phyloP scores from a whole-genome alignment of 2,113 vertebrate genomes.

The Zapus hudsonius region DNA sequence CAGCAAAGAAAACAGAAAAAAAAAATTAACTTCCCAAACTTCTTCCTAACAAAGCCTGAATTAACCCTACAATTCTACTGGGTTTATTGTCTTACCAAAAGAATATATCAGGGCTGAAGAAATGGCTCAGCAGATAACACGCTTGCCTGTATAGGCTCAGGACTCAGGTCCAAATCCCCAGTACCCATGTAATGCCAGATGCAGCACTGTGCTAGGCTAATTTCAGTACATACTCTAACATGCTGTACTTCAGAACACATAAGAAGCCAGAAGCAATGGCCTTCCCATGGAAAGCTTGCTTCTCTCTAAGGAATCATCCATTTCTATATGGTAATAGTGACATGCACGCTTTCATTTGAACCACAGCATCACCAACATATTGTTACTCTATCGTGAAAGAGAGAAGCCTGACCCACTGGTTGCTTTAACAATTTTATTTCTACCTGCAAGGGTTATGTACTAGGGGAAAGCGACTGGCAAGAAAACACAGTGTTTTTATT shows the following conservation, averaged over 20 bases:
- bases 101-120: too few relatives aligned
- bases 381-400: not conserved
- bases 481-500: conserved; percentile 56
- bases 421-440: conserved; percentile 39
- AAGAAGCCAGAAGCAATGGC: not conserved
- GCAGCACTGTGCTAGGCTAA: not conserved
- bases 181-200: too few relatives aligned
- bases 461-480: not conserved
- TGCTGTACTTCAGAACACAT: not conserved
- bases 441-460: not conserved
- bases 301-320: not conserved
- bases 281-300: not conserved
- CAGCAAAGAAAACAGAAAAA: not conserved
- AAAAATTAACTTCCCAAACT: not conserved
- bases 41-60: not conserved
- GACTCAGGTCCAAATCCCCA: too few relatives aligned
- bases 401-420: not conserved
- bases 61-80: not conserved
- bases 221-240: not conserved
- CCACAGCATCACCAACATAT: not conserved
- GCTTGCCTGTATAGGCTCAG: too few relatives aligned
- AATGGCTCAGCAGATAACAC: too few relatives aligned
- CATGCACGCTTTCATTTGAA: not conserved
- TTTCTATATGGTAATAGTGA: not conserved
- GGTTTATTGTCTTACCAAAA: not conserved